Evolutionary conservation across 2,888 invertebrate genomes (phyloP).

Genomic region (Lucinisca nassula): DNA sequence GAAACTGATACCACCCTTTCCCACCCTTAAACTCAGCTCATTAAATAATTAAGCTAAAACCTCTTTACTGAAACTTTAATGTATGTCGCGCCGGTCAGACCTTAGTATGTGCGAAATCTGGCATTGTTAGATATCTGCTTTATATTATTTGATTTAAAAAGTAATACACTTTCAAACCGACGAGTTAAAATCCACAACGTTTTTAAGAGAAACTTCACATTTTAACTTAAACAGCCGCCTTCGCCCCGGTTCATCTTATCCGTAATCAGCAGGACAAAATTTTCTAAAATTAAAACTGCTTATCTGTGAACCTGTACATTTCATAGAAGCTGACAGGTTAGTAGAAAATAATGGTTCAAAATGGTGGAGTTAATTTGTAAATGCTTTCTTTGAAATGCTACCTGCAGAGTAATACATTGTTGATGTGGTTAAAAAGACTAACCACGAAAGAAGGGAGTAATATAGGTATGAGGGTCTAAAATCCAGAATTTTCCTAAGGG

Average conservation of each 20-base stretch:
- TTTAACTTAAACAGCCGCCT: conserved; percentile 5
- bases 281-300: neutral
- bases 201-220: neutral
- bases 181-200: neutral
- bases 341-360: conserved; percentile 9
- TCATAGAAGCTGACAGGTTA: conserved; percentile 1
- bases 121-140: neutral
- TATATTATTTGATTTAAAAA: neutral
- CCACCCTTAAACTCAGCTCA: no score
- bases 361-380: conserved; percentile 6
- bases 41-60: neutral
- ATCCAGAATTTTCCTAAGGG: neutral
- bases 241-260: neutral
- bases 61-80: neutral
- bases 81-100: neutral
- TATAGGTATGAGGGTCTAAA: neutral
- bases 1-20: no score
- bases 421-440: conserved; percentile 5
- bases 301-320: conserved; percentile 1
- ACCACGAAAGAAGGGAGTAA: neutral
- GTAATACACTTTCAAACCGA: neutral
- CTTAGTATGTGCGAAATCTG: neutral
- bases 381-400: neutral
- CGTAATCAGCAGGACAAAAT: neutral
- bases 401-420: conserved; percentile 3